Conservation (phyloP, 2,797 vertebrate genomes). For the Hemitrygon akajei region DNA sequence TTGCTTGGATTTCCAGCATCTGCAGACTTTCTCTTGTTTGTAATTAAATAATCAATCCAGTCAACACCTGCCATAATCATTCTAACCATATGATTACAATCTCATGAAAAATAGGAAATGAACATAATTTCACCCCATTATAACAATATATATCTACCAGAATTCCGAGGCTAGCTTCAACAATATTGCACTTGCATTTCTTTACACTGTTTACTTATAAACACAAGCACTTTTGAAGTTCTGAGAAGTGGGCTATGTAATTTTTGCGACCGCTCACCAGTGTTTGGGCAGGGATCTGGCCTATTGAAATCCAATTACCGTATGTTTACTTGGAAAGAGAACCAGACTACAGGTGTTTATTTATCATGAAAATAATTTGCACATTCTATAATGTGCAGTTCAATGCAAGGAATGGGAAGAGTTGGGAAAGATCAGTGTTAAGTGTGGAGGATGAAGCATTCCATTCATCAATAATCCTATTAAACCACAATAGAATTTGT, state of each 20-base stretch:
- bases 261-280: neutral
- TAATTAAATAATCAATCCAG: too few relatives aligned
- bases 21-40: too few relatives aligned
- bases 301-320: neutral
- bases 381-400: neutral
- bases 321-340: neutral
- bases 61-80: neutral
- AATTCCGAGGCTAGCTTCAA: neutral
- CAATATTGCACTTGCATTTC: neutral
- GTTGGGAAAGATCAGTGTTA: neutral
- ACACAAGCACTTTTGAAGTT: neutral
- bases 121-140: neutral
- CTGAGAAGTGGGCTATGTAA: neutral
- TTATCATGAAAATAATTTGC: neutral
- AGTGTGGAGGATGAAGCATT: neutral
- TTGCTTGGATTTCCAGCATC: too few relatives aligned
- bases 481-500: neutral
- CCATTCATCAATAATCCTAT: neutral
- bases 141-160: neutral
- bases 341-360: constrained; percentile 9
- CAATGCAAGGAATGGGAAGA: neutral
- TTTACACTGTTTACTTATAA: neutral
- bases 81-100: neutral
- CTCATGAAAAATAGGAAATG: neutral
- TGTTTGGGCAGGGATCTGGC: neutral